Conservation (phyloP, 2,888 invertebrate species). For the Tenthredo distinguenda region DNA sequence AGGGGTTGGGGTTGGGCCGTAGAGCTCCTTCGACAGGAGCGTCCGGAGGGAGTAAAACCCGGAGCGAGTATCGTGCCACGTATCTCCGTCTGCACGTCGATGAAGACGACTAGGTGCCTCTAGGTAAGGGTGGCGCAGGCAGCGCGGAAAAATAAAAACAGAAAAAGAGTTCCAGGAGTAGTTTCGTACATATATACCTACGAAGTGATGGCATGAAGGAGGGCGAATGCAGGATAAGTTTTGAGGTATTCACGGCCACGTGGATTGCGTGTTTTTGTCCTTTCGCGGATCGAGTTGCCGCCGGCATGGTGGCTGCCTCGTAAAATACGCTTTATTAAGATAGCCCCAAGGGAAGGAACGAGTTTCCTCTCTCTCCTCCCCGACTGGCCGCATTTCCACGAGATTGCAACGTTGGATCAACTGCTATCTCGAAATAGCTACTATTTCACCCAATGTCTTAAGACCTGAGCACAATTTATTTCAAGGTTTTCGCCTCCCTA, state of each 20-base stretch:
- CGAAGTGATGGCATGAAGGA: not conserved
- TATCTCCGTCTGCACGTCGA: constrained; percentile 22
- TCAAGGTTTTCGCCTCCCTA: not conserved
- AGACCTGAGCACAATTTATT: constrained; percentile 22
- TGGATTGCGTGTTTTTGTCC: constrained; percentile 26
- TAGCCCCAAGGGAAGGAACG: constrained; percentile 7
- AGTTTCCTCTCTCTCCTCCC: constrained; percentile 3
- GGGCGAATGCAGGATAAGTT: constrained; percentile 22
- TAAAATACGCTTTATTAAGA: constrained; percentile 45
- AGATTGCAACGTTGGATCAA: constrained; percentile 37
- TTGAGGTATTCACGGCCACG: constrained; percentile 20
- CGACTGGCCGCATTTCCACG: constrained; percentile 24
- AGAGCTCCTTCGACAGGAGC: constrained; percentile 23
- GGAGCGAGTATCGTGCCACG: constrained; percentile 23
- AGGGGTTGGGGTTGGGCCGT: not conserved
- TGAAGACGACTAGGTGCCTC: not conserved
- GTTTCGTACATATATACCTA: not conserved
- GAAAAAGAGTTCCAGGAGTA: constrained; percentile 25
- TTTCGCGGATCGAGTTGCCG: constrained; percentile 29
- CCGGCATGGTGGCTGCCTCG: constrained; percentile 28
- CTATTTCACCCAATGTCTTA: constrained; percentile 30
- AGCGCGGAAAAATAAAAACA: constrained; percentile 11
- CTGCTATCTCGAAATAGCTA: constrained; percentile 34
- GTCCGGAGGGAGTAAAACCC: constrained; percentile 28
- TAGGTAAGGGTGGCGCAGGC: not conserved